Percentiles rank a stretch among this genome's conserved stretches.
These are phyloP conservation scores for Chromoteleia sp. DNA, from an alignment of 2,888 invertebrate genomes.

Conservation along the genomic window DNA sequence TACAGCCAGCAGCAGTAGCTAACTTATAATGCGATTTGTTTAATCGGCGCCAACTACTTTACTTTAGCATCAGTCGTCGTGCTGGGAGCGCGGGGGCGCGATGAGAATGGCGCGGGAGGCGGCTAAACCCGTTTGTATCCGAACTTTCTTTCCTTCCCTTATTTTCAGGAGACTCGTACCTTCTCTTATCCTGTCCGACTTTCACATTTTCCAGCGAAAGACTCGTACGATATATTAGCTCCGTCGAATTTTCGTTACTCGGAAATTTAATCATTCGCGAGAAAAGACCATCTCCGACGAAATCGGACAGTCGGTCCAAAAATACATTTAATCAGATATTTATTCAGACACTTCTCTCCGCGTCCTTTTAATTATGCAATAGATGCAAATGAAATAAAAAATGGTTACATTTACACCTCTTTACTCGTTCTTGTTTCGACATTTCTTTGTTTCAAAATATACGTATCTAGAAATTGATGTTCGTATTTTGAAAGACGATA, in stretches of 20 bases:
- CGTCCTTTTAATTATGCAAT: no score
- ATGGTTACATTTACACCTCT: no score
- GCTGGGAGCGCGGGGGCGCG: constrained; percentile 33
- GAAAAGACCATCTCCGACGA: constrained; percentile 23
- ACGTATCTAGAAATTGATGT: no score
- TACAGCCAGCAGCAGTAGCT: constrained; percentile 80
- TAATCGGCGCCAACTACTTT: constrained; percentile 84
- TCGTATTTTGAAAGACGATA: no score
- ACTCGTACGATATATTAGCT: constrained; percentile 63
- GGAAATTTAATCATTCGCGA: constrained; percentile 61
- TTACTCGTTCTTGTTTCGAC: no score
- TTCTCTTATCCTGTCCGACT: constrained; percentile 62
- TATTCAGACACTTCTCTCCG: not conserved
- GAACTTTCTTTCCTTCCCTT: constrained; percentile 71
- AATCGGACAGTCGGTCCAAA: constrained; percentile 23
- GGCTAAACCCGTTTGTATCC: constrained; percentile 68
- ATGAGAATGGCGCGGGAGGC: constrained; percentile 63
- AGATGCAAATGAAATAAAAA: no score
- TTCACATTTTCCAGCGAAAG: constrained; percentile 57
- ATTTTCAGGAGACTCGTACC: constrained; percentile 64
- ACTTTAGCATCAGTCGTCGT: constrained; percentile 76
- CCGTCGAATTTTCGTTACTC: constrained; percentile 62
- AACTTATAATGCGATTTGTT: constrained; percentile 85
- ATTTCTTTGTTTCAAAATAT: no score
- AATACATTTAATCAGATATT: constrained; percentile 31